A percentile compares a stretch with the other conserved stretches of the same genome.
Evolutionary conservation across 2,888 invertebrate genomes (phyloP).

Genomic region (Pinctada fucata): DNA sequence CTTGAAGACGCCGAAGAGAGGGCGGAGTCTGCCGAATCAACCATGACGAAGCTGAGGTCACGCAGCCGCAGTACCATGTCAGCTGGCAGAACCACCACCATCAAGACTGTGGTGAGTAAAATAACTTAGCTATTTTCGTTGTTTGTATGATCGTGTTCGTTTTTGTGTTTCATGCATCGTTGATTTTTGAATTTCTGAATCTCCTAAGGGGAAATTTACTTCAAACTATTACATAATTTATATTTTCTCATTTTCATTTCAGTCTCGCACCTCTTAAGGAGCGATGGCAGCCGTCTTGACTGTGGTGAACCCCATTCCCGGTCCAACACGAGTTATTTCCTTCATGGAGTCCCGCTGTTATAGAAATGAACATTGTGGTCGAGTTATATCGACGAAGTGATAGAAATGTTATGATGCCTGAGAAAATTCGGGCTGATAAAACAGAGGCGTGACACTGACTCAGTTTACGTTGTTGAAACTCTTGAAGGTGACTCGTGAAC

Average conservation of each 20-base stretch:
- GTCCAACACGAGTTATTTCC: neutral
- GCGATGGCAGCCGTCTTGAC: neutral
- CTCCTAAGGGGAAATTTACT: no score
- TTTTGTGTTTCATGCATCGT: neutral
- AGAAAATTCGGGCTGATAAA: neutral
- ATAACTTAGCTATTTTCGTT: neutral
- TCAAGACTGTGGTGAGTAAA: neutral
- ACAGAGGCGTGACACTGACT: no score
- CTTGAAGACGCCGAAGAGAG: conserved; percentile 79
- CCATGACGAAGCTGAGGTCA: conserved; percentile 77
- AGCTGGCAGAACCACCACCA: conserved; percentile 21
- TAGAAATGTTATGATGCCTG: neutral
- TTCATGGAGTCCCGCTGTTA: neutral
- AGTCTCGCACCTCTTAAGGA: neutral
- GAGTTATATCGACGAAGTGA: neutral
- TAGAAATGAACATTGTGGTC: neutral
- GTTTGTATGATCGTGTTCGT: neutral
- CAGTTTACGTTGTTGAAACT: no score
- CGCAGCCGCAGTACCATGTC: conserved; percentile 75
- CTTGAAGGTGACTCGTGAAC: no score
- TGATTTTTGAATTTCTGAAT: neutral
- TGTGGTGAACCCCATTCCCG: neutral
- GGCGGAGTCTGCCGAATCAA: conserved; percentile 78
- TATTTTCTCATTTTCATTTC: neutral
- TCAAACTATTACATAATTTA: no score